Percentiles rank a stretch among this genome's conserved stretches.
phyloP scores from a whole-genome alignment of 2,113 vertebrate species.

The Trochalopteron elliotii region DNA sequence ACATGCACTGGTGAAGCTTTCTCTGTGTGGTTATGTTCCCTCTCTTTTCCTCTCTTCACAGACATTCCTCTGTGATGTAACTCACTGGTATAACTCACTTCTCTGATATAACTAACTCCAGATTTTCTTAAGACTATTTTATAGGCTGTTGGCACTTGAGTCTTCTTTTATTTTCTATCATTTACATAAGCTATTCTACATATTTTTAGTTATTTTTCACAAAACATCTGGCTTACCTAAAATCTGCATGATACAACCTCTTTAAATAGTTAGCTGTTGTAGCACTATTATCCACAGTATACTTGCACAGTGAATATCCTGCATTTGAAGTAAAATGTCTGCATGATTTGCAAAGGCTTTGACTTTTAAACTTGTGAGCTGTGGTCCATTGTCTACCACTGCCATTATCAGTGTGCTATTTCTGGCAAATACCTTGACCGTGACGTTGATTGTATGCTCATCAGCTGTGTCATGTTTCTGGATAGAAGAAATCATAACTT shows the following conservation, averaged over 20 bases:
- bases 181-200: not conserved
- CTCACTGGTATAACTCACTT: conserved; percentile 2
- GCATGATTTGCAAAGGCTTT: not conserved
- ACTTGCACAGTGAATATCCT: not conserved
- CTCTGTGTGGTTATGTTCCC: not conserved
- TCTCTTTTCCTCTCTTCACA: conserved; percentile 7
- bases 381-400: not conserved
- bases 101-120: conserved; percentile 2
- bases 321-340: not conserved
- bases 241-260: not conserved
- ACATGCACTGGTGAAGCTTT: not conserved
- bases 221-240: not conserved
- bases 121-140: conserved; percentile 26
- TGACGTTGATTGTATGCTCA: not conserved
- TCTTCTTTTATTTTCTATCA: not conserved
- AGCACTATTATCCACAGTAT: not conserved
- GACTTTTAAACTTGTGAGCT: not conserved
- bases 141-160: not conserved
- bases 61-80: not conserved
- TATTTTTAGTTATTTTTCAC: not conserved
- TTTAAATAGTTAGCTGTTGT: not conserved
- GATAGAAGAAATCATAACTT: not conserved
- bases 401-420: not conserved
- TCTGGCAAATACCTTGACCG: not conserved
- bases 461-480: not conserved